These are phyloP conservation scores for Phrynocephalus versicolor DNA, from an alignment of 2,113 vertebrate genomes.

Conservation along the genomic window DNA sequence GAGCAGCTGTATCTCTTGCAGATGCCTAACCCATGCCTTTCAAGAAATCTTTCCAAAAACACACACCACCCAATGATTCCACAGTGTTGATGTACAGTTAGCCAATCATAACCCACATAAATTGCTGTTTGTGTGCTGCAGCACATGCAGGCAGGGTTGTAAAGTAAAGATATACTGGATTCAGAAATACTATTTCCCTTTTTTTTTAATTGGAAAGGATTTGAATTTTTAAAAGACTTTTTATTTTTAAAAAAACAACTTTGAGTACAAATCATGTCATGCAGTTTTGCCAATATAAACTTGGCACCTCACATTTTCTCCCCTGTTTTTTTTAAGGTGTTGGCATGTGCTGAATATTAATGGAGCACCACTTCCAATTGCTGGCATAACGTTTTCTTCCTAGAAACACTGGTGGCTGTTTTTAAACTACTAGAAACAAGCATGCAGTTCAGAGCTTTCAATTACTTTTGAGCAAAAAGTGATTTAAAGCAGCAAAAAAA, in stretches of 20 bases:
- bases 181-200: conserved; percentile 42
- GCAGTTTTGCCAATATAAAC: conserved; percentile 66
- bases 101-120: background rate
- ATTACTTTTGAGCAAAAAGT: conserved; percentile 36
- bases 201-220: conserved; percentile 60
- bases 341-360: conserved; percentile 69
- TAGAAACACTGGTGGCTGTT: conserved; percentile 53
- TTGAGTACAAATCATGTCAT: conserved; percentile 66
- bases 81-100: background rate
- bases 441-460: conserved; percentile 38
- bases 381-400: conserved; percentile 61
- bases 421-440: conserved; percentile 42
- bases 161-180: background rate
- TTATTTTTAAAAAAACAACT: conserved; percentile 44
- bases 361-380: conserved; percentile 58
- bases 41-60: conserved; percentile 11
- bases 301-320: conserved; percentile 58
- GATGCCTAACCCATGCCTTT: background rate
- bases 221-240: conserved; percentile 61
- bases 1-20: background rate
- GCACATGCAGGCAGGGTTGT: background rate
- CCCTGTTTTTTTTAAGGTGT: conserved; percentile 46
- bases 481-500: conserved; percentile 20
- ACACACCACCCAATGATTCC: background rate
- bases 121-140: background rate